Conservation (phyloP, 2,797 vertebrate genomes). For the Meriones psammophilus region DNA sequence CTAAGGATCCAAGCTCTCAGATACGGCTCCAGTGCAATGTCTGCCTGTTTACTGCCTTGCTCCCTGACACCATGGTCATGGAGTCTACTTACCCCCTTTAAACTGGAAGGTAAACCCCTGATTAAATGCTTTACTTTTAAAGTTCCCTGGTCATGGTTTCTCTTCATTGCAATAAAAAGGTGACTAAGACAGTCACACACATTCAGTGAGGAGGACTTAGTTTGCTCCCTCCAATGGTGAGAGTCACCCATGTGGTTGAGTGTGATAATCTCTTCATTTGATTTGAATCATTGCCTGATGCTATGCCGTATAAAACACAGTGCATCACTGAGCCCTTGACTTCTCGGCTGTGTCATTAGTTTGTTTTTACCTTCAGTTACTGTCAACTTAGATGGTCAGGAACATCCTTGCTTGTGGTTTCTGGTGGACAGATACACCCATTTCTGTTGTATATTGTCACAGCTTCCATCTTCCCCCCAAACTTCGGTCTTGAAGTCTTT, state of each 20-base stretch:
- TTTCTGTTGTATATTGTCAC: background rate
- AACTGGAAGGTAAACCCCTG: background rate
- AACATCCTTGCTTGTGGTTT: background rate
- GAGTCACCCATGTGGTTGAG: background rate
- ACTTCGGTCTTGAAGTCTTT: background rate
- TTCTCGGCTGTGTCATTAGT: background rate
- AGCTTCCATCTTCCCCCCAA: background rate
- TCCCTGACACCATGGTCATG: background rate
- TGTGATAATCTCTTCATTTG: background rate
- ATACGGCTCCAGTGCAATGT: background rate
- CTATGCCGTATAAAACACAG: background rate
- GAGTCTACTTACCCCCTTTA: background rate
- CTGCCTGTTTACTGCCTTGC: background rate
- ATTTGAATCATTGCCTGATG: background rate
- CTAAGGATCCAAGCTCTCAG: too few relatives aligned
- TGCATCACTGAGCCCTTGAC: background rate
- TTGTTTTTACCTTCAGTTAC: background rate
- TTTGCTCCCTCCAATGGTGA: background rate
- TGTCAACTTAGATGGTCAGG: background rate
- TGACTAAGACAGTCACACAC: background rate
- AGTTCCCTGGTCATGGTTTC: background rate
- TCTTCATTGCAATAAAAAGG: background rate
- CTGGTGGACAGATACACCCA: background rate
- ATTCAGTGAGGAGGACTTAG: background rate
- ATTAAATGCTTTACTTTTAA: background rate